Evolutionary conservation across 2,888 invertebrate species (phyloP), one percentile per base, ranked within the genome.

Genomic region (Gortyna flavago): DNA sequence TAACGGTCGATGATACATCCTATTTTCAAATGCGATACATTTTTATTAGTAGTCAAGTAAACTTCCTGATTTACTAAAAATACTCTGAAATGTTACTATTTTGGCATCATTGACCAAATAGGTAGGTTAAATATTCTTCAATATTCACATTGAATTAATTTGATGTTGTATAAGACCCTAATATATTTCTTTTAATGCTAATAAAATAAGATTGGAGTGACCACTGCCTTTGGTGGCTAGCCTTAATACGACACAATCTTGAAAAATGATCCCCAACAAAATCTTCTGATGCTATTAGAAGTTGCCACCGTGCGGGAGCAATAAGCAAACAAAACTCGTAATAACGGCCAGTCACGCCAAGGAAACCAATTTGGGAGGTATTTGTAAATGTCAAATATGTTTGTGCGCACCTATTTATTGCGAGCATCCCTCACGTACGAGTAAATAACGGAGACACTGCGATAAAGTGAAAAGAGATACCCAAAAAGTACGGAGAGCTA

Each of bases 391-490:
- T 96, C 96, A 95, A 95, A 96, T 95, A 96, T 95, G 96, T 95
- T 96, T 96, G 95, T 94, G 95, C 95, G 92, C 94, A 95, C 95
- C 95, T 96, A 96, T 96, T 96, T 96, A 96, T 96, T 96, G 93
- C 95, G 90, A 94, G 95, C 96, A 95, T 96, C 96, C 96, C 96
- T 96, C 96, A 96, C 95, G 95, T 95, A 92, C 94, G 94, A 94
- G 95, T 96, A 96, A 96, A 96, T 96, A 96, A 96, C 94, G 94
- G 94, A 95, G 96, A 96, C 95, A 95, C 94, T 94, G 94, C 94
- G 96, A 96, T 96, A 96, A 95, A 95, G 94, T 95, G 96, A 95
- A 95, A 96, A 96, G 95, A 96, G 95, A 96, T 95, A 96, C 94
- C 93, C 92, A 92, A 93, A 94, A 93, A 91, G 88, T 91, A 85